Evolutionary conservation across 2,113 vertebrate genomes (phyloP).

Genomic region (Propithecus coquereli): DNA sequence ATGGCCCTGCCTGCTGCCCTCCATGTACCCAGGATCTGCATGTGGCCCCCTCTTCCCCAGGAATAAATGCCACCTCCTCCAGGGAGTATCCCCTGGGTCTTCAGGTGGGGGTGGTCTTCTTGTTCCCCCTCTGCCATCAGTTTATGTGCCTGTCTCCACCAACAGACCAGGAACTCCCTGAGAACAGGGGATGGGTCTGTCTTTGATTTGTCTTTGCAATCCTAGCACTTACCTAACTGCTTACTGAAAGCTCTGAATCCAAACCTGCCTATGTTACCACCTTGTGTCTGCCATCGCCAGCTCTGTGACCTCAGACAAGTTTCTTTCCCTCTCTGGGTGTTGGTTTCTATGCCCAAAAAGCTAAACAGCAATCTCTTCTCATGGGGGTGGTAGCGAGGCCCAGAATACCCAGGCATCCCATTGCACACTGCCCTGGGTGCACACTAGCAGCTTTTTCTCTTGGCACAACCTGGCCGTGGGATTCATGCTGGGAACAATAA

Average conservation of each 20-base stretch:
- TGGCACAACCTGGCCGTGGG: accelerated
- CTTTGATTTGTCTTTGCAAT: too few relatives aligned
- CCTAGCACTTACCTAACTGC: neutral
- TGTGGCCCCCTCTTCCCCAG: too few relatives aligned
- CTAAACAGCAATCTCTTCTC: neutral
- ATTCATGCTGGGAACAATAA: neutral
- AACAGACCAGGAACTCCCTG: neutral
- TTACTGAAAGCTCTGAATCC: neutral
- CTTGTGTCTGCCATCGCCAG: neutral
- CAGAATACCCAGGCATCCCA: neutral
- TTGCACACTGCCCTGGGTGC: too few relatives aligned
- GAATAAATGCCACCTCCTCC: neutral
- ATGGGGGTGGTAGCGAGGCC: neutral
- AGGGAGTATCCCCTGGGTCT: neutral
- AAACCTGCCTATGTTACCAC: neutral
- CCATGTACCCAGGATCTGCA: accelerated
- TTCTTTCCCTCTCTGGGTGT: neutral
- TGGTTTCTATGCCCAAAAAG: too few relatives aligned
- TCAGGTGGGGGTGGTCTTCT: neutral
- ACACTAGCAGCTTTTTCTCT: neutral
- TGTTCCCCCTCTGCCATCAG: neutral
- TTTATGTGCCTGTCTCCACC: neutral
- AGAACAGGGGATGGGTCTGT: too few relatives aligned
- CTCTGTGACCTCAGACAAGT: neutral
- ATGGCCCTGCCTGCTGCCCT: neutral